Evolutionary conservation across 2,888 invertebrate genomes (phyloP).

Genomic region (Drosophila atroscutellata): DNA sequence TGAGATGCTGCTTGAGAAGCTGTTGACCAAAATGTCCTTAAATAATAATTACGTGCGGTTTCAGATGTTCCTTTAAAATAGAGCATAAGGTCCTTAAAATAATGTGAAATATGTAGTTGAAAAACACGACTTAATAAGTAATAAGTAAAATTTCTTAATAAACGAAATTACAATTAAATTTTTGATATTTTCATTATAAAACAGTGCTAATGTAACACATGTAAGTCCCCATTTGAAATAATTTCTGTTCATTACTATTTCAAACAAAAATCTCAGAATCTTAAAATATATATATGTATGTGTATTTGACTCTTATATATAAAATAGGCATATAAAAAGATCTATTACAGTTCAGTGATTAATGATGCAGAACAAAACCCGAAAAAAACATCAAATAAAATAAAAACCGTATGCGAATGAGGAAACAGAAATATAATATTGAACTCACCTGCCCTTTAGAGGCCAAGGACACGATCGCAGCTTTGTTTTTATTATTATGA

Average conservation of each 20-base stretch:
- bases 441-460: conserved; percentile 67
- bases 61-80: background rate
- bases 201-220: background rate
- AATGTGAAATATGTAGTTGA: background rate
- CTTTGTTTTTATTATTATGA: conserved; percentile 23
- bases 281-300: background rate
- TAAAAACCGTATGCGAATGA: background rate
- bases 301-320: background rate
- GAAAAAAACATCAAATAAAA: conserved; percentile 1
- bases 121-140: background rate
- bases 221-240: background rate
- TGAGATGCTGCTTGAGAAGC: background rate
- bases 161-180: no score
- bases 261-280: conserved; percentile 6
- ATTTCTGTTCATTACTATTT: background rate
- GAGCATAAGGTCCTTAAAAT: background rate
- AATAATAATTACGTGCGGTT: background rate
- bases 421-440: conserved; percentile 22
- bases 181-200: background rate
- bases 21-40: background rate
- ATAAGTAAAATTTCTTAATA: background rate
- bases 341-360: conserved; percentile 36
- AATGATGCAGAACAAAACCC: conserved; percentile 31
- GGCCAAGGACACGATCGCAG: conserved; percentile 65
- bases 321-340: conserved; percentile 1